Percentiles rank a stretch among this genome's conserved stretches.
Conservation (phyloP, 2,797 vertebrate genomes). For the Malurus leucopterus region DNA sequence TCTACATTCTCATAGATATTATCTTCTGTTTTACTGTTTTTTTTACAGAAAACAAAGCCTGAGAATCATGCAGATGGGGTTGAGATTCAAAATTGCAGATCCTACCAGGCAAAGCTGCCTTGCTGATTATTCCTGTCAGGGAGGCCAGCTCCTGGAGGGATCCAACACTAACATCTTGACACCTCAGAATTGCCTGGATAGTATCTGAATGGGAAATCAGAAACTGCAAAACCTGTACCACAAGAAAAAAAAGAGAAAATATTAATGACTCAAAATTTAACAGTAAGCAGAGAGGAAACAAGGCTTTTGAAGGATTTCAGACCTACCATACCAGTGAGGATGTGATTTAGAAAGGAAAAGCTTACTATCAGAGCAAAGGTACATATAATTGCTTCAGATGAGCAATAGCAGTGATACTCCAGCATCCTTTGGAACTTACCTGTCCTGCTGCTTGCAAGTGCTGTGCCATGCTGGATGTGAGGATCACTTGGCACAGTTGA, state of each 20-base stretch:
- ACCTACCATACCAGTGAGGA: background rate
- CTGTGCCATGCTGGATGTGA: slow-evolving; percentile 90
- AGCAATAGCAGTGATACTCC: background rate
- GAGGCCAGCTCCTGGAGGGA: slow-evolving; percentile 89
- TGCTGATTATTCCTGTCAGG: slow-evolving; percentile 95
- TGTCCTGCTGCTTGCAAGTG: slow-evolving; percentile 94
- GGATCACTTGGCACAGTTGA: slow-evolving; percentile 90
- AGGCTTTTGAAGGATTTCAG: background rate
- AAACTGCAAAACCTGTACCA: slow-evolving; percentile 89
- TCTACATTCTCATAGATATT: background rate
- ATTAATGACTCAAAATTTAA: background rate
- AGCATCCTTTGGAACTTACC: slow-evolving; percentile 61
- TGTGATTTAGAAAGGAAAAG: background rate
- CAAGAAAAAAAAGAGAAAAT: background rate
- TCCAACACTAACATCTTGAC: slow-evolving; percentile 86
- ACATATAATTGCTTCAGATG: background rate
- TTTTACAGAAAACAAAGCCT: background rate
- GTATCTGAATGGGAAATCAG: slow-evolving; percentile 93
- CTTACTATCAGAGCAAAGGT: background rate
- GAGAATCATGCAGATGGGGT: background rate
- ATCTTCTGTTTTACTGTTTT: background rate
- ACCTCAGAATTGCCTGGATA: slow-evolving; percentile 89
- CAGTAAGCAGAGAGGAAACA: background rate
- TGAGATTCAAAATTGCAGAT: background rate
- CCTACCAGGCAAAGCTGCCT: slow-evolving; percentile 91